Conservation (phyloP, 1,140 invertebrate species). For the Diorhabda elongata region DNA sequence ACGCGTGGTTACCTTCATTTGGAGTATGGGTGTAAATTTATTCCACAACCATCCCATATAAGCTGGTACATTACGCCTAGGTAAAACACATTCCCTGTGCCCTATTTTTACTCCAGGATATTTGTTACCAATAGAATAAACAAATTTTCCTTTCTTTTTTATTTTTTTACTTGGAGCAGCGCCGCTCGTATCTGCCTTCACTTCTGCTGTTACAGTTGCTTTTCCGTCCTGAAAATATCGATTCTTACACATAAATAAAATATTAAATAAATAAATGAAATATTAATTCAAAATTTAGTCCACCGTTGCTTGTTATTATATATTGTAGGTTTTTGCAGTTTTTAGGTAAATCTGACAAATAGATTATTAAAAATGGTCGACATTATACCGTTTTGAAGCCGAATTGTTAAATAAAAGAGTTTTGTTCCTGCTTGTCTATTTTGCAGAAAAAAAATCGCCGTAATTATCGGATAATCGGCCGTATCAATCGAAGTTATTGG, state of each 20-base stretch:
- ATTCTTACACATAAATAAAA: neutral
- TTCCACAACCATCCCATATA: conserved; percentile 60
- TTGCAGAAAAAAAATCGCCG: too few species aligned
- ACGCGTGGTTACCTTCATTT: conserved; percentile 7
- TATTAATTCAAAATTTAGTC: too few species aligned
- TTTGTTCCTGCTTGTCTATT: too few species aligned
- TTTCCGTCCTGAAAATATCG: neutral
- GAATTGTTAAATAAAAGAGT: too few species aligned
- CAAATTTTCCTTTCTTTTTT: conserved; percentile 33
- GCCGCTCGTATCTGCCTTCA: neutral
- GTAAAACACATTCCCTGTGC: conserved; percentile 50
- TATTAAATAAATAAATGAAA: too few species aligned
- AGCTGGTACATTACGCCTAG: conserved; percentile 48
- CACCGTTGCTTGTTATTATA: too few species aligned
- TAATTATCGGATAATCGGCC: too few species aligned
- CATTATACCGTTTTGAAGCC: too few species aligned
- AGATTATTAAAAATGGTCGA: too few species aligned
- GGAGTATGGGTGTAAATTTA: conserved; percentile 27
- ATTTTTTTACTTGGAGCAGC: conserved; percentile 20
- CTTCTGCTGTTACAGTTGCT: neutral
- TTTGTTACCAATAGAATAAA: conserved; percentile 39
- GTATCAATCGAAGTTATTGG: too few species aligned
- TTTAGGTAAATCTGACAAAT: too few species aligned
- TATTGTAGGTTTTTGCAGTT: too few species aligned
- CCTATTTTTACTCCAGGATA: conserved; percentile 51